These are phyloP conservation scores for Bambusicola thoracicus DNA, from an alignment of 2,113 vertebrate species.

Conservation along the genomic window DNA sequence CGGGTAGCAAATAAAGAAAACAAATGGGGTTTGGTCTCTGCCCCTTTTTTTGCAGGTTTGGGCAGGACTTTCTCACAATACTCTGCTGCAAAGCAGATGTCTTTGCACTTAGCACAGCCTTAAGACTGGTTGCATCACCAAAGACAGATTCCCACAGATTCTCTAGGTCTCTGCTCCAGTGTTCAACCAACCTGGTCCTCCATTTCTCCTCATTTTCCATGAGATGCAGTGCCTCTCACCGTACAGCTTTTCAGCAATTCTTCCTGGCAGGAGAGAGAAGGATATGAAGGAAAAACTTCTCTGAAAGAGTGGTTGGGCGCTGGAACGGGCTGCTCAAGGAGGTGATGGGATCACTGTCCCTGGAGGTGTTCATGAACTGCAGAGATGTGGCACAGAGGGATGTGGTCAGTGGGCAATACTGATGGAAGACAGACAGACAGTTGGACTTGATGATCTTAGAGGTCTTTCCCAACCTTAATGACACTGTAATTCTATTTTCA, in stretches of 20 bases:
- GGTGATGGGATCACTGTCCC: no score
- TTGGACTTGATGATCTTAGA: no score
- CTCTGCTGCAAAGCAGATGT: conserved; percentile 31
- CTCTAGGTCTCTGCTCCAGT: neutral
- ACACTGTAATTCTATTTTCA: neutral
- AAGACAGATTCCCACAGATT: neutral
- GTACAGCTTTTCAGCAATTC: neutral
- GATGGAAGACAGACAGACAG: no score
- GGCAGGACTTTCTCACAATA: neutral
- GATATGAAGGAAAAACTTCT: no score
- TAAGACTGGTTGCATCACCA: neutral
- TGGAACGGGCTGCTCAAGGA: no score
- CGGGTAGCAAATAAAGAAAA: neutral
- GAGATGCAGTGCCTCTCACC: neutral
- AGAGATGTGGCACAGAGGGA: no score
- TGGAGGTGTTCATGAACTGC: no score
- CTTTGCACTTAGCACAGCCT: conserved; percentile 3
- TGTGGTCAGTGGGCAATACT: no score
- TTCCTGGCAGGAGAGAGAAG: neutral
- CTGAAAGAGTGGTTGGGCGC: no score
- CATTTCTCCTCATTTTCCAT: neutral
- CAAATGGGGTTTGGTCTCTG: accelerated
- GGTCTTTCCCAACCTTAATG: no score
- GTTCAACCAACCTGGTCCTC: neutral
- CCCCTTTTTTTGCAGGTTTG: neutral